phyloP scores from a whole-genome alignment of 37 sponge, comb jelly and placozoan species.

The Mnemiopsis leidyi region DNA sequence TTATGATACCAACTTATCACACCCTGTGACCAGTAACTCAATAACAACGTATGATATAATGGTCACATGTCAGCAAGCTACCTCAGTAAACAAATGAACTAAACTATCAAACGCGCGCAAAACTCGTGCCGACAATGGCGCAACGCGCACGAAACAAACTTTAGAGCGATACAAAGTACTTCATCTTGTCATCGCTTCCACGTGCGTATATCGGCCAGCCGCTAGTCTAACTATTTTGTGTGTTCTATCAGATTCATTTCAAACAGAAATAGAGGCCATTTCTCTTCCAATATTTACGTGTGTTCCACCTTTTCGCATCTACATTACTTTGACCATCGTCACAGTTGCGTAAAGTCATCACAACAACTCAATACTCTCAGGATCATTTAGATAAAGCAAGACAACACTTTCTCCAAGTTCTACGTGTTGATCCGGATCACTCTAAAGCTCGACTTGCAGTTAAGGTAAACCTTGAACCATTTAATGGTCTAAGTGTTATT shows the following conservation, averaged over 20 bases:
- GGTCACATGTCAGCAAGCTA: no score
- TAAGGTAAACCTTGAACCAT: slow-evolving; percentile 22
- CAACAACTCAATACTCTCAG: slow-evolving; percentile 40
- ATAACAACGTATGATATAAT: no score
- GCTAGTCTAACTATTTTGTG: no score
- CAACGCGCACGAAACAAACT: neutral
- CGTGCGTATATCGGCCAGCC: neutral
- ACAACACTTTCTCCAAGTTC: slow-evolving; percentile 75
- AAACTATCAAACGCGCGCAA: no score
- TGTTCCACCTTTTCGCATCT: no score
- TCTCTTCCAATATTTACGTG: no score
- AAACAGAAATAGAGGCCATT: no score
- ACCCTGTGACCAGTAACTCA: no score
- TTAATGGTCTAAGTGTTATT: neutral
- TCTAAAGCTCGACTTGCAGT: slow-evolving; percentile 53
- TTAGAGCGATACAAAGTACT: neutral
- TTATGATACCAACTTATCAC: no score
- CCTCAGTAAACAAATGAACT: no score
- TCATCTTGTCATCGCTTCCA: neutral
- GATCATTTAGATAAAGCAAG: slow-evolving; percentile 87
- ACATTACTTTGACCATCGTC: no score
- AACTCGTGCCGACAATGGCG: neutral
- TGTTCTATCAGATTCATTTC: no score
- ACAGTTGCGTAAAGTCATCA: neutral
- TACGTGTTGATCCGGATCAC: slow-evolving; percentile 87